Conservation (phyloP, 2,888 invertebrate genomes). For the Drosophila vallismaia region DNA sequence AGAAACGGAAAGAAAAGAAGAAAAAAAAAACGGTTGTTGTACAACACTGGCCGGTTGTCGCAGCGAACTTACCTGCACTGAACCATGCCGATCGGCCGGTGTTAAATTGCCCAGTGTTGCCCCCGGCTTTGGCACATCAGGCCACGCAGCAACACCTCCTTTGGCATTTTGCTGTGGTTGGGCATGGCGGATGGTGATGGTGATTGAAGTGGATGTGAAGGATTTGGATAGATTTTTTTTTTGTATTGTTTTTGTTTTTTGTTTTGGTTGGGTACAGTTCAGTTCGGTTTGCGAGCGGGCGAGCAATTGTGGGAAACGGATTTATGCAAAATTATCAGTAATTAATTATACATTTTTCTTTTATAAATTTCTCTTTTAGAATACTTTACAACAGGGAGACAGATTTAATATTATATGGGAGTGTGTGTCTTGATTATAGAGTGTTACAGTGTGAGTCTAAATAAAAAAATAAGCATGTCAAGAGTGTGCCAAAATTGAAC, state of each 20-base stretch:
- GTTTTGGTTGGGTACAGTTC: slow-evolving; percentile 34
- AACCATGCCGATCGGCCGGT: slow-evolving; percentile 97
- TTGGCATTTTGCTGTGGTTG: slow-evolving; percentile 85
- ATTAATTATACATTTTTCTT: slow-evolving; percentile 42
- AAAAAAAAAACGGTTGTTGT: slow-evolving; percentile 30
- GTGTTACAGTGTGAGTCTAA: slow-evolving; percentile 27
- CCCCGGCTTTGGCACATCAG: slow-evolving; percentile 93
- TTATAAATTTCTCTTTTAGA: slow-evolving; percentile 18
- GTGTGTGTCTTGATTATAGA: slow-evolving; percentile 19
- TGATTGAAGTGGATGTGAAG: slow-evolving; percentile 43
- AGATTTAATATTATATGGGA: slow-evolving; percentile 27
- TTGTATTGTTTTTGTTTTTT: slow-evolving; percentile 14
- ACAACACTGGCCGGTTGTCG: slow-evolving; percentile 75
- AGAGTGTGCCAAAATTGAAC: slow-evolving; percentile 25
- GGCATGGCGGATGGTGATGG: slow-evolving; percentile 33
- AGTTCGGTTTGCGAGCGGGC: slow-evolving; percentile 40
- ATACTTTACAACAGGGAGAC: slow-evolving; percentile 38
- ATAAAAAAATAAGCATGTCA: slow-evolving; percentile 39
- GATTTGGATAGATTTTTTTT: slow-evolving; percentile 35
- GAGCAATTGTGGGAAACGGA: slow-evolving; percentile 46
- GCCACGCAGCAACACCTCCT: slow-evolving; percentile 92
- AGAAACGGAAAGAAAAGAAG: slow-evolving; percentile 27
- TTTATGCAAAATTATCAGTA: slow-evolving; percentile 48
- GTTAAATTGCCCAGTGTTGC: slow-evolving; percentile 93
- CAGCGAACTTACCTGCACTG: slow-evolving; percentile 92